phyloP scores from a whole-genome alignment of 2,113 vertebrate genomes.

The Petromus typicus region DNA sequence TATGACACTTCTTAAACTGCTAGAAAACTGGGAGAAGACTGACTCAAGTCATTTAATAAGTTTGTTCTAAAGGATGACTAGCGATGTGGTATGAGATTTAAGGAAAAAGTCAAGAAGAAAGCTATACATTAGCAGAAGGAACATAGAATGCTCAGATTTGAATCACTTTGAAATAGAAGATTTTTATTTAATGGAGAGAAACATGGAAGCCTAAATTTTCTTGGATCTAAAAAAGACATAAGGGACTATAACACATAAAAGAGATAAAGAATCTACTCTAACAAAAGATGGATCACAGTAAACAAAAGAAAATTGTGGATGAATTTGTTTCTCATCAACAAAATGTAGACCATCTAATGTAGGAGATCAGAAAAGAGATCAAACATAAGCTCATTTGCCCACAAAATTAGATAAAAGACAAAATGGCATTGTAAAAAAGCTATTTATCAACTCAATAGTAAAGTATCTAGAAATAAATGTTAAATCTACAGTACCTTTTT shows the following conservation, averaged over 20 bases:
- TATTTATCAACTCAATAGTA: background rate
- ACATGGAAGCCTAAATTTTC: background rate
- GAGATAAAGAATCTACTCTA: background rate
- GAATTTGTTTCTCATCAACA: background rate
- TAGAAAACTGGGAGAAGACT: background rate
- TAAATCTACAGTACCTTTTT: background rate
- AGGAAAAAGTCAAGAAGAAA: background rate
- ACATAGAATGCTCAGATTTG: background rate
- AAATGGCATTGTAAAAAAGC: background rate
- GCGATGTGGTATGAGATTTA: background rate
- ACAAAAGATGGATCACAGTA: background rate
- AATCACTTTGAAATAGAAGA: background rate
- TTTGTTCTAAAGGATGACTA: background rate
- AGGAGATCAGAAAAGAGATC: background rate
- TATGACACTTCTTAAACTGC: background rate
- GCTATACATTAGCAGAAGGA: background rate
- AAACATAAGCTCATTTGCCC: background rate
- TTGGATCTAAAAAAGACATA: background rate
- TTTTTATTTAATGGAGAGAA: background rate
- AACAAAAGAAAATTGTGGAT: constrained; percentile 39
- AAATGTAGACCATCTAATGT: background rate
- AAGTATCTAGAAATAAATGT: constrained; percentile 6
- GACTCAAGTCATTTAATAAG: background rate
- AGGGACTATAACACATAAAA: background rate
- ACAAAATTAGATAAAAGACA: background rate